Evolutionary conservation across 1,140 invertebrate genomes (phyloP), one percentile per base, ranked within the genome.

Genomic region (Eurytemora carolleeae): DNA sequence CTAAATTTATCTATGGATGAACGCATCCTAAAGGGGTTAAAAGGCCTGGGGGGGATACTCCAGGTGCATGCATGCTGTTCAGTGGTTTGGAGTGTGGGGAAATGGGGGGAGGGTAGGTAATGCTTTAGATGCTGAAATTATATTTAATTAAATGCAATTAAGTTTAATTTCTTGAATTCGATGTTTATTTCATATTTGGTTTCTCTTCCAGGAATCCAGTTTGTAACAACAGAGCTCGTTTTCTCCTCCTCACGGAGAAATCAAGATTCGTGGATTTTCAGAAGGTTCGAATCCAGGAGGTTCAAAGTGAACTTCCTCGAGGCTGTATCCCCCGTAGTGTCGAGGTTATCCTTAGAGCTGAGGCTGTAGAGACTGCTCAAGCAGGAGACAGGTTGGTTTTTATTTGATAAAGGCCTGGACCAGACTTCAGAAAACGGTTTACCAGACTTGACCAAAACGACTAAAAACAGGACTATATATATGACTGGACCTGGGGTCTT

Each of bases 251-350:
- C 70, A 80, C 91, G 12, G 86, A 93, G 70, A 92, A 94, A 69
- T 96, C 91, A 0, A 73, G 82, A 20, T 99, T 99, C 76, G 84
- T 98, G 1, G 96, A 99, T 74, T 99, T 98, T 72, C 96, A 99
- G 77, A 98, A 98, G 78, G 82, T 98, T 3, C 78, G 93, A 65
- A 91, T 99, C 66, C 96, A 99, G 74, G 96, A 99, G 76, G 93
- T 90, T 1, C 96, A 99, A 73, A 82, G 89, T 16, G 96, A 99
- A 73, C 73, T 99, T 21, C 96, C 96, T 1, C 74, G 93, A 65
- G 96, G 96, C 22, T 89, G 88, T 69, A 97, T 99, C 68, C 96
- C 96, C 0, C 65, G 25, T 65, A 93, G 91, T 65, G 79, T 99
- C 24, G 95, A 99, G 76, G 79, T 99, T 23, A 85, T 99, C 66